These are phyloP conservation scores for Polymixis flavicincta DNA, from an alignment of 2,888 invertebrate genomes.

Conservation along the genomic window DNA sequence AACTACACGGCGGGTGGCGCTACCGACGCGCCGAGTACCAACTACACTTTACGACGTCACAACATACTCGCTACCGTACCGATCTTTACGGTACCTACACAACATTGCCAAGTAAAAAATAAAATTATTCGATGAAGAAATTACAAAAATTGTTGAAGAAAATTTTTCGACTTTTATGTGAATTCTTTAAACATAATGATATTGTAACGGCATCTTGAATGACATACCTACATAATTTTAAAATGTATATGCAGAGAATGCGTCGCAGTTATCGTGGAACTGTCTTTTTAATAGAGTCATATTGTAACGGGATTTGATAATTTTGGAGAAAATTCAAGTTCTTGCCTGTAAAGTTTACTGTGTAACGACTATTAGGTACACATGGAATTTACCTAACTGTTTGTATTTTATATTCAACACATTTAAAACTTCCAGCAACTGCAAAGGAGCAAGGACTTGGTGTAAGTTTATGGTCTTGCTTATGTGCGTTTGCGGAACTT, in stretches of 20 bases:
- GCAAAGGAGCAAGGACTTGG: background rate
- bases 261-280: conserved; percentile 48
- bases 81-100: conserved; percentile 61
- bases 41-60: conserved; percentile 80
- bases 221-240: conserved; percentile 67
- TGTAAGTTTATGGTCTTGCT: conserved; percentile 2
- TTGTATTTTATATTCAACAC: conserved; percentile 9
- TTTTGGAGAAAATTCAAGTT: conserved; percentile 53
- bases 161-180: conserved; percentile 57
- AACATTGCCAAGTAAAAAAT: conserved; percentile 45
- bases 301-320: conserved; percentile 61
- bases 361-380: conserved; percentile 31
- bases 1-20: conserved; percentile 88
- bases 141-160: conserved; percentile 53
- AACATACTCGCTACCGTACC: conserved; percentile 75
- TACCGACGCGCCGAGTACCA: conserved; percentile 74
- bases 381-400: background rate
- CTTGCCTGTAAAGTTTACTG: conserved; percentile 30
- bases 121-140: conserved; percentile 55
- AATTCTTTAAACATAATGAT: conserved; percentile 62
- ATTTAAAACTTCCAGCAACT: conserved; percentile 23
- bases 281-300: conserved; percentile 64
- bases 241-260: conserved; percentile 67
- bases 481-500: background rate
- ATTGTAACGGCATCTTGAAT: conserved; percentile 62